Evolutionary conservation across 2,797 vertebrate species (phyloP), one percentile per base, ranked within the genome.

Genomic region (Hyperoplus lanceolatus): DNA sequence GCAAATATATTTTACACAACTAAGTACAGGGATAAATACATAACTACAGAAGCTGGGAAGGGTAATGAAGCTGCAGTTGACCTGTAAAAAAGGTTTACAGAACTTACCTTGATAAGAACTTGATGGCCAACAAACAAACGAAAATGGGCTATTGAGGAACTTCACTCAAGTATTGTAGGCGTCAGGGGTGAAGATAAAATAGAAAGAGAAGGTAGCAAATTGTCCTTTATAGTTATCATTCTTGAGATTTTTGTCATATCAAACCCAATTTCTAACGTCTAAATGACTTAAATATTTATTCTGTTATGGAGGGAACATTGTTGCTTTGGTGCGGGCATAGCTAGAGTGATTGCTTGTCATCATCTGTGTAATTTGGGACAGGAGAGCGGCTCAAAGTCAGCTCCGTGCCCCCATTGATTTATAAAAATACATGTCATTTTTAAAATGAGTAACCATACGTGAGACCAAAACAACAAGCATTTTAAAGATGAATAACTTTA

Each of bases 51-150:
- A 54, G 36, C 50, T 55, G 55, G 43, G 39, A 54, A 4, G n/a
- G 3, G 59, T 42, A 73, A 7, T 9, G 8, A 15, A 13, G 12
- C 8, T 39, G 18, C n/a, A 50, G 15, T 57, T 29, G 15, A 11
- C 48, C 18, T 38, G 16, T 29, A 11, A 7, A n/a, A 53, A 48
- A 46, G 50, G 36, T 55, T 76, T 15, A 46, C 11, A 58, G 60
- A 3, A 74, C 74, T 72, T 66, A 81, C 81, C 76, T 82, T 80
- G 14, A 63, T 36, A 50, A 8, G 16, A 45, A 45, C 1, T 0
- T 16, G 29, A 60, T 59, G 39, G 51, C 46, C 55, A 43, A 58
- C 13, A 16, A 6, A 12, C 29, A 18, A n/a, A 18, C 39, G 16
- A 18, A 57, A 3, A 9, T 7, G 43, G 1, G 2, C 42, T 18